These are phyloP conservation scores for Parazoanthus swiftii DNA, from an alignment of 92 coral and sea anemone species.

Conservation along the genomic window DNA sequence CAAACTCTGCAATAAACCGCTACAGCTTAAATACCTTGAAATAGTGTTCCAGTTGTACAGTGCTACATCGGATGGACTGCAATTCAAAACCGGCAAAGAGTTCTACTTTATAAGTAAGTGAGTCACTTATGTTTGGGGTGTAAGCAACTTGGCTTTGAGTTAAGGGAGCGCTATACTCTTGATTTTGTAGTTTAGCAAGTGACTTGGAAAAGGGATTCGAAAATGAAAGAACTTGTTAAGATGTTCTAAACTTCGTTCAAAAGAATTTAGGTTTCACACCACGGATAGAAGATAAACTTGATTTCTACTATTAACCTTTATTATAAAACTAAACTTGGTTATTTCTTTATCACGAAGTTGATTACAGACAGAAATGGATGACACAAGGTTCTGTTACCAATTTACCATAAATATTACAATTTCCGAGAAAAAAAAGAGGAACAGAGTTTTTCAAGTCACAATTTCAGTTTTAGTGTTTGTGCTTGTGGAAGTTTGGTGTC, in stretches of 20 bases:
- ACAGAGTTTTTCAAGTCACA: too few species aligned
- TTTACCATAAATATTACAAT: too few species aligned
- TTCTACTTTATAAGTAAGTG: slow-evolving; percentile 42
- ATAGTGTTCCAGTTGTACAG: slow-evolving; percentile 37
- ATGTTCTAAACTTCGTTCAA: not conserved
- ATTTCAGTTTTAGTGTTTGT: too few species aligned
- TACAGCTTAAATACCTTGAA: slow-evolving; percentile 11
- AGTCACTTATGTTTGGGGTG: not conserved
- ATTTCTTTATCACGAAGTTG: too few species aligned
- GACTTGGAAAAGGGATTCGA: not conserved
- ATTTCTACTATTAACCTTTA: too few species aligned
- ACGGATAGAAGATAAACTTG: too few species aligned
- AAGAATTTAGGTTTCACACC: not conserved
- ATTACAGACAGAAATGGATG: too few species aligned
- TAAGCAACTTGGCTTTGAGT: too few species aligned
- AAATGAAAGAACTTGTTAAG: not conserved
- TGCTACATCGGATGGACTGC: slow-evolving; percentile 19
- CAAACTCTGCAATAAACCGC: slow-evolving; percentile 21
- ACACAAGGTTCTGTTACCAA: too few species aligned
- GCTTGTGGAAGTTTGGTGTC: too few species aligned
- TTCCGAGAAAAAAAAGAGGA: too few species aligned
- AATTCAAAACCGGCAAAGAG: slow-evolving; percentile 19
- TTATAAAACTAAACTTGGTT: not conserved
- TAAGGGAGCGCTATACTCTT: not conserved
- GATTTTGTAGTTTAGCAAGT: not conserved